A percentile compares a stretch with the other conserved stretches of the same genome.
Evolutionary conservation across 30 jellyfish, hydroid and myxozoan species (phyloP).

Genomic region (Turritopsis rubra): DNA sequence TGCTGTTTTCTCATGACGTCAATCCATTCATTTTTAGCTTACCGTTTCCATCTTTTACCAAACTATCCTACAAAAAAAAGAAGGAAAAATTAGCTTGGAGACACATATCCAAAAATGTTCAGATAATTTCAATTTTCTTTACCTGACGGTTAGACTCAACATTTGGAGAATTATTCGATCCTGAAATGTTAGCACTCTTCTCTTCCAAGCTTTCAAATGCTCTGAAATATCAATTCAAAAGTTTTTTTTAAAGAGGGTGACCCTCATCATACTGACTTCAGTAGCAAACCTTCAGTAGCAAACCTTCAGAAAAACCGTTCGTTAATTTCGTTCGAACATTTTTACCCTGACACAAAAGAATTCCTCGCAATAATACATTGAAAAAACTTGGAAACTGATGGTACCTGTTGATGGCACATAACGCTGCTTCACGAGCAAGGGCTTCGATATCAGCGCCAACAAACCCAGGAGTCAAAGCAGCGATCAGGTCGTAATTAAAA

Average conservation of each 20-base stretch:
- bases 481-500: conserved; percentile 52
- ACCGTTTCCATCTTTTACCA: background rate
- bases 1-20: background rate
- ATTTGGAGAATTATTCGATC: background rate
- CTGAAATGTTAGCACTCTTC: background rate
- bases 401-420: conserved; percentile 93
- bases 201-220: background rate
- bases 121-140: too few relatives aligned
- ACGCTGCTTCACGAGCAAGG: conserved; percentile 94
- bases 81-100: background rate
- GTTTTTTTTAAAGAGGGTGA: too few relatives aligned
- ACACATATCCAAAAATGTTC: background rate
- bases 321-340: too few relatives aligned
- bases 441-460: conserved; percentile 99
- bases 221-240: background rate
- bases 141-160: too few relatives aligned
- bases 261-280: too few relatives aligned
- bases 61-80: background rate
- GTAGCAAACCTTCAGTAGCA: too few relatives aligned
- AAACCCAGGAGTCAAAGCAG: conserved; percentile 94
- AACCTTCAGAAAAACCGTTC: too few relatives aligned
- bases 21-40: background rate
- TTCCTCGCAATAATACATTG: background rate
- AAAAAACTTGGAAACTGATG: background rate
- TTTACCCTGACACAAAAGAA: too few relatives aligned